Conservation (phyloP, 23 tunicate genomes). For the Botrylloides violaceus region DNA sequence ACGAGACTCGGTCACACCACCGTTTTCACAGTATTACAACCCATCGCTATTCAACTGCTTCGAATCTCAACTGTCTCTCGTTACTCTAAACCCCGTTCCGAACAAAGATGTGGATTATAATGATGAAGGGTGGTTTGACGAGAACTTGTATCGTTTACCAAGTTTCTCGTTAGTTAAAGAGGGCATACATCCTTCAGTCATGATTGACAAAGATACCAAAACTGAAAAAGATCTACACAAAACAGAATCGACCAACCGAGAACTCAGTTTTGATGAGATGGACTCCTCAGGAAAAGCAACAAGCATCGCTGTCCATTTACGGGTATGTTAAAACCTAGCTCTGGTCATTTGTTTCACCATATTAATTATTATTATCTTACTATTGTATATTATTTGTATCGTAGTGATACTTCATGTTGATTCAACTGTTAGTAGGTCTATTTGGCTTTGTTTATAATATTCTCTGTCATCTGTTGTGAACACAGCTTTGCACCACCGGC, state of each 20-base stretch:
- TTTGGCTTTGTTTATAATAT: no score
- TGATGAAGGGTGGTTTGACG: constrained; percentile 6
- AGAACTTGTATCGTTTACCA: constrained; percentile 8
- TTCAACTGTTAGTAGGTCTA: no score
- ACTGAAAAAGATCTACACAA: not conserved
- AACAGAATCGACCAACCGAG: constrained; percentile 2
- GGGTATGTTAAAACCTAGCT: constrained; percentile 3
- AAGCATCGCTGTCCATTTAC: not conserved
- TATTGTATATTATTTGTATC: no score
- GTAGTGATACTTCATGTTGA: no score
- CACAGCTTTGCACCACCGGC: no score
- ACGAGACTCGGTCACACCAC: not conserved
- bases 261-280: constrained; percentile 11
- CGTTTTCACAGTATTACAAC: not conserved
- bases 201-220: not conserved
- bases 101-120: not conserved
- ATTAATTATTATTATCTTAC: no score
- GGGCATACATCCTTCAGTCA: constrained; percentile 24
- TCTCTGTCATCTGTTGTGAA: no score
- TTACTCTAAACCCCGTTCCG: not conserved
- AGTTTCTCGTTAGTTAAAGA: not conserved
- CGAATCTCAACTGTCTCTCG: constrained; percentile 4
- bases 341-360: no score
- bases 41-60: not conserved
- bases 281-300: constrained; percentile 22